Base-by-base conservation (phyloP, 2,888 invertebrate genomes). In the Imbricaverruca yamaguchii region DNA sequence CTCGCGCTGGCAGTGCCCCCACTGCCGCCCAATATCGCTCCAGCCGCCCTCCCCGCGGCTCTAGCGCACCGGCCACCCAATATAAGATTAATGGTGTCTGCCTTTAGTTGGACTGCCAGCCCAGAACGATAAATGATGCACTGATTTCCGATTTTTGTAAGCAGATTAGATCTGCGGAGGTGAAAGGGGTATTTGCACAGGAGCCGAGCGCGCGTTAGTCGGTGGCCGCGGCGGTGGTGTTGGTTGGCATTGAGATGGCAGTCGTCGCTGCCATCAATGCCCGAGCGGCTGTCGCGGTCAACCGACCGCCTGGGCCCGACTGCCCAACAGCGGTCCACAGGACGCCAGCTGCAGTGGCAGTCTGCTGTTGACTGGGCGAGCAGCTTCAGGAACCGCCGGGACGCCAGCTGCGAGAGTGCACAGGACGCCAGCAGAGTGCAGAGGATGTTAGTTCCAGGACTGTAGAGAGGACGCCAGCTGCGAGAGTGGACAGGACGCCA, bases 131-230 rank as follows among this genome's bases (percentile, higher is more conserved):
- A 74, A 74, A 74, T 74, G 74, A 74, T 55, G 74, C 74, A 74
- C 74, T 74, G 74, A 74, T 74, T 74, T 74, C 74, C 74, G 74
- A 74, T 74, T 74, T 74, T 74, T 74, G 74, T 74, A 74, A 74
- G 74, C 74, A 74, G 74, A 74, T 74, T 74, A 74, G 74, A 74
- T 74, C 74, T 55, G 74, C 74, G 74, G 74, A 74, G 74, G 74
- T 74, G 74, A 74, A 74, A 74, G 74, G 74, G 74, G 74, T 74
- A 74, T 74, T 74, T 74, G 74, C 74, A 74, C 74, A 74, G 74
- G 74, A 74, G 74, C 74, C 13, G 74, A 10, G 53, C 21, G 74
- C 6, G 53, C 23, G 74, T n/a, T 74, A 55, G 53, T 74, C 59
- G 59, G 15, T 15, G 59, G 55, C 9, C 18, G 21, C 10, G 55